Evolutionary conservation across 2,888 invertebrate species (phyloP).

Genomic region (Octonoba sinensis): DNA sequence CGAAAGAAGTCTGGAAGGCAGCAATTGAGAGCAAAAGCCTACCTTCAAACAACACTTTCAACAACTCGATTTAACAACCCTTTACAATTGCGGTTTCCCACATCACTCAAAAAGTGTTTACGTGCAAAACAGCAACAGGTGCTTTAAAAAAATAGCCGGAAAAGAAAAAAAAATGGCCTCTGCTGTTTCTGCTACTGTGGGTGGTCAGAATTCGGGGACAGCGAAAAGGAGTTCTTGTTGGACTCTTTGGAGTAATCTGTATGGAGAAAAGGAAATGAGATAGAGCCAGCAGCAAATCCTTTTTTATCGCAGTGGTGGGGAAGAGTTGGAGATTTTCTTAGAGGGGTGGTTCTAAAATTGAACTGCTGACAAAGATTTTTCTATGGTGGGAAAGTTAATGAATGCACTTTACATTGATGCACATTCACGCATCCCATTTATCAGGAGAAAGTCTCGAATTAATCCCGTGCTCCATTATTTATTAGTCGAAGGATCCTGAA

Average conservation of each 20-base stretch:
- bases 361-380: background rate
- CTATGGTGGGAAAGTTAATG: too few species aligned
- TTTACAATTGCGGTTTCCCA: too few species aligned
- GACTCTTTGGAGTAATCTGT: background rate
- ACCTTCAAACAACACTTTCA: too few species aligned
- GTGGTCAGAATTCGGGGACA: background rate
- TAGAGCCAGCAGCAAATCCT: background rate
- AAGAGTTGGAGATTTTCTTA: background rate
- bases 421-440: too few species aligned
- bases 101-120: too few species aligned
- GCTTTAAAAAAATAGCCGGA: background rate
- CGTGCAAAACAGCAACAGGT: background rate
- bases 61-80: too few species aligned
- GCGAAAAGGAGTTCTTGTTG: background rate
- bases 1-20: too few species aligned
- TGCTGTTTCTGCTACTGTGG: background rate
- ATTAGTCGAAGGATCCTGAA: too few species aligned
- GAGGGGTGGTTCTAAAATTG: background rate
- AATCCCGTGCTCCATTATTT: too few species aligned
- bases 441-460: too few species aligned
- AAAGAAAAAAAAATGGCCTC: background rate
- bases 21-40: too few species aligned
- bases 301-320: background rate
- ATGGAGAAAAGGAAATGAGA: slow-evolving; percentile 1
- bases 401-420: too few species aligned